Evolutionary conservation across 1,140 invertebrate genomes (phyloP), one percentile per base, ranked within the genome.

Genomic region (Protaetia brevitarsis): DNA sequence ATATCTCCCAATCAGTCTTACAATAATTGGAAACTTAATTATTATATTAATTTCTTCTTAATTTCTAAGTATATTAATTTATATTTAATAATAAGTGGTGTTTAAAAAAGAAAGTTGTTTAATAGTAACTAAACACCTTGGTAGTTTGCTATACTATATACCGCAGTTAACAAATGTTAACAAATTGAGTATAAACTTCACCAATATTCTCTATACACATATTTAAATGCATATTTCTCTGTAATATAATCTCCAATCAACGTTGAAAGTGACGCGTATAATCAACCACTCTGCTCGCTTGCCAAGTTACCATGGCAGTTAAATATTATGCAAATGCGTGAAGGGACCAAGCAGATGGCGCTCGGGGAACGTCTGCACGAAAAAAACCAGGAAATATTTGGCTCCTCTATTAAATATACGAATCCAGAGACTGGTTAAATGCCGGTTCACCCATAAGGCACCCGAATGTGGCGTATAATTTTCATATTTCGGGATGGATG

Each of bases 161-260:
- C 34, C 16, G 16, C 34, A 3, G 2, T 2, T 8, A 36, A 36
- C 2, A 2, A n/a, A n/a, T n/a, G n/a, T n/a, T n/a, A n/a, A n/a
- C n/a, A n/a, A n/a, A n/a, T n/a, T n/a, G n/a, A n/a, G n/a, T n/a
- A n/a, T n/a, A n/a, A n/a, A n/a, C n/a, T n/a, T n/a, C n/a, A n/a
- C n/a, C n/a, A n/a, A n/a, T n/a, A n/a, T 3, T 19, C 1, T 19
- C 62, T 67, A 58, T 13, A 45, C 27, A 56, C 66, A 64, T 70
- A 58, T 68, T 72, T 70, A 70, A 66, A 70, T 70, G 64, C 41
- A 21, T 45, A 19, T 5, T 21, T 45, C 16, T 13, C 13, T 65
- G 66, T 68, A 70, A 72, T 72, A 68, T 66, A 72, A 70, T 72
- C 68, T 72, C 68, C 41, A 72, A 72, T 72, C 70, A 72, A 65